Evolutionary conservation across 2,113 vertebrate species (phyloP), one percentile per base, ranked within the genome.

Genomic region (Elgaria multicarinata): DNA sequence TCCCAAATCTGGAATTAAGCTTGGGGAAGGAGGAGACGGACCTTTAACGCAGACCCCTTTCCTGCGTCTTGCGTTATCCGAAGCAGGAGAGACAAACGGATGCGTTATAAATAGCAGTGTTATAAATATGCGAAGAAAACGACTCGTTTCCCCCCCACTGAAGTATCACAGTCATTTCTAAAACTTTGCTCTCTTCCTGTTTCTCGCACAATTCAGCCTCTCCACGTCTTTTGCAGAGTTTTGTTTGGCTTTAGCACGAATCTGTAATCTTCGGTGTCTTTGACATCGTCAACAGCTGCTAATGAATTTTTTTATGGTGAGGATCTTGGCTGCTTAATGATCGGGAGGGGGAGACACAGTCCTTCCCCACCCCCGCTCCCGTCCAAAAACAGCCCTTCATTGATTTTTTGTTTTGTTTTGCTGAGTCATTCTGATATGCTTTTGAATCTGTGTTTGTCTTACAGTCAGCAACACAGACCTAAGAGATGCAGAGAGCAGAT

Each of bases 101-200:
- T 88, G 81, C 88, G 93, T 1, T 96, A 95, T 94, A 94, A 95
- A 96, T 94, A 95, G 95, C 93, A 92, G n/a, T n/a, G n/a, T n/a
- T n/a, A n/a, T n/a, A n/a, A n/a, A n/a, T 94, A 94, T 91, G 92
- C 86, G 39, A 28, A 94, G 16, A 1, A 78, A 87, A 93, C 46
- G 86, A 18, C 39, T 72, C 39, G n/a, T 4, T 36, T 72, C 18
- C 0, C 0, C 28, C 83, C 50, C 89, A 86, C 83, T 90, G 89
- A 94, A 93, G 92, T 90, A 93, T 55, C 89, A 90, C 69, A 83
- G 76, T 84, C 31, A 0, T 87, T 78, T 87, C 55, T 31, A 13
- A 88, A 46, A 16, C 44, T 64, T 31, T 10, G 4, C 58, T 50
- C 80, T 13, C 69, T 75, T 64, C 31, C 80, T 71, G 72, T 67